Evolutionary conservation across 1,140 invertebrate species (phyloP).

Genomic region (Nylanderia fulva): DNA sequence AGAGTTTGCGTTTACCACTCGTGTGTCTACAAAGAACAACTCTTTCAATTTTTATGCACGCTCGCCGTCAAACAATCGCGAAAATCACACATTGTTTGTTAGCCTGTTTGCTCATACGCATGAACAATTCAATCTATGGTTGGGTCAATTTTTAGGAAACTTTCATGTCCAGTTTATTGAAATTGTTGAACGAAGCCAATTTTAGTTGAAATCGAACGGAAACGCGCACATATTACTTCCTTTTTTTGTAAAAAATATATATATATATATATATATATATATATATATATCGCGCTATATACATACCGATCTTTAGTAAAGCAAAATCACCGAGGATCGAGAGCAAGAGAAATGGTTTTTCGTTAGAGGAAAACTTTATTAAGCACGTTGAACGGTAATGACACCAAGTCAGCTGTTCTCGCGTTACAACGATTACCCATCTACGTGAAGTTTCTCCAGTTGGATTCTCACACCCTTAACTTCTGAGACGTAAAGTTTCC

Average conservation of each 20-base stretch:
- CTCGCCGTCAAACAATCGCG: conserved; percentile 38
- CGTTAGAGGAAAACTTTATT: conserved; percentile 14
- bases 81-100: conserved; percentile 43
- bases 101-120: conserved; percentile 29
- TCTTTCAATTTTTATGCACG: conserved; percentile 43
- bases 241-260: too few relatives aligned
- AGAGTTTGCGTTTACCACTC: neutral
- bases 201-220: conserved; percentile 31
- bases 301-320: neutral
- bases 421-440: conserved; percentile 24
- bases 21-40: conserved; percentile 38
- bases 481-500: conserved; percentile 5
- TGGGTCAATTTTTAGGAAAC: conserved; percentile 35
- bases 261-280: too few relatives aligned
- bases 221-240: neutral
- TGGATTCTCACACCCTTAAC: neutral
- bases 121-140: conserved; percentile 36
- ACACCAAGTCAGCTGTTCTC: conserved; percentile 23
- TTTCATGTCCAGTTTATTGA: conserved; percentile 52
- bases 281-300: neutral
- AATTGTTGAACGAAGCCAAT: conserved; percentile 35
- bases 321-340: neutral
- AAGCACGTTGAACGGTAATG: conserved; percentile 20
- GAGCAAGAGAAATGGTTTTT: conserved; percentile 8
- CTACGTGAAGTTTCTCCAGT: conserved; percentile 13